Evolutionary conservation across 35 echinoderm and acorn worm genomes (phyloP), one percentile per base, ranked within the genome.

Genomic region (Acanthaster planci): DNA sequence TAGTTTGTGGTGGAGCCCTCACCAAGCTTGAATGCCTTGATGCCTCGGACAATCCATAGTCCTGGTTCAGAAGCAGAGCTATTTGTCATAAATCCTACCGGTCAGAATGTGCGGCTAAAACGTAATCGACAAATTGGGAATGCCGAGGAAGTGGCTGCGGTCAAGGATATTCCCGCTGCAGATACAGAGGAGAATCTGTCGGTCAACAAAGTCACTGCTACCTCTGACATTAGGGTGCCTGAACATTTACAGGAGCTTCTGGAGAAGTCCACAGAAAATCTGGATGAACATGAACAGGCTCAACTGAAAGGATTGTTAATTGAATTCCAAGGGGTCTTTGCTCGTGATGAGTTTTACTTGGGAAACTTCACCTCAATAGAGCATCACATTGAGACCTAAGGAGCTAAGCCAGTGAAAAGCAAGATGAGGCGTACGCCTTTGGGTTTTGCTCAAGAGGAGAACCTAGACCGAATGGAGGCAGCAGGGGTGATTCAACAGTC

Each of bases 401-500:
- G 78, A 56, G 82, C 83, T 8, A 21, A 37, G 2, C 89, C 89
- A 7, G 86, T 91, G 38, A 86, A 87, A 30, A 83, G 80, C 22
- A 75, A 52, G 21, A 51, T 91, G 47, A 87, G 89, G n/a, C 89
- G 36, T 6, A 91, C 89, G 0, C 89, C 89, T 0, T 22, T 91
- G 39, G 40, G 68, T 54, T 91, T 86, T 68, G 72, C 40, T 15
- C 14, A 79, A 2, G 84, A 91, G 77, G 89, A 86, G 37, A 68
- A 84, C 9, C 58, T 91, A 19, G 60, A 80, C 38, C 64, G 56
- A 37, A 91, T 91, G 89, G 19, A 79, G 54, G 81, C 87, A 10
- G 89, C 89, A 21, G 82, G 83, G 21, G 80, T 91, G 1, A 91
- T 91, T 37, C 21, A 91, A 76, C 84, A 83, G 1, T 91, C 89